These are phyloP conservation scores for Acromyrmex heyeri DNA, from an alignment of 1,140 invertebrate species.

Conservation along the genomic window DNA sequence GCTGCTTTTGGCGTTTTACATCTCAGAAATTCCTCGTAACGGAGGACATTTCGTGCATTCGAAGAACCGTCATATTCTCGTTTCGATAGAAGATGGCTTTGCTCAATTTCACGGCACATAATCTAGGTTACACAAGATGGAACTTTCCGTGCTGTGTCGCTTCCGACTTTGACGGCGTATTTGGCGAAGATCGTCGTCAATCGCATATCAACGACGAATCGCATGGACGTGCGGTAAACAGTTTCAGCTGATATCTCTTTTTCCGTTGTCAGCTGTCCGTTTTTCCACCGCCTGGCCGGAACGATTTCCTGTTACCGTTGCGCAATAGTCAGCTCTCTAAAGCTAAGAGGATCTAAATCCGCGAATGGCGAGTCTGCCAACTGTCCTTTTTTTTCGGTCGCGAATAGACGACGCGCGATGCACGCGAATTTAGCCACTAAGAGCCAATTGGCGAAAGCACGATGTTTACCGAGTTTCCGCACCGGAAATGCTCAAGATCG, in stretches of 20 bases:
- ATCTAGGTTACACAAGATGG: not conserved
- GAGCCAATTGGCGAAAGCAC: constrained; percentile 51
- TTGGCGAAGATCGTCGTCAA: constrained; percentile 7
- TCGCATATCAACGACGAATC: not conserved
- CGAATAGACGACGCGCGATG: constrained; percentile 70
- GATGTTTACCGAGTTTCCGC: constrained; percentile 71
- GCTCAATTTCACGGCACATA: constrained; percentile 43
- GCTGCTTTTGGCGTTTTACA: not conserved
- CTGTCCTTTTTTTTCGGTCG: constrained; percentile 69
- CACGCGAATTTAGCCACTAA: constrained; percentile 67
- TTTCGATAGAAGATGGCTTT: constrained; percentile 22
- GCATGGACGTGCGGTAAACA: constrained; percentile 16
- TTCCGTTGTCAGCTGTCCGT: not conserved
- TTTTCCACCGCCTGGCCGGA: constrained; percentile 6
- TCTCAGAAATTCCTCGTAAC: constrained; percentile 27
- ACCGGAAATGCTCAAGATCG: constrained; percentile 58
- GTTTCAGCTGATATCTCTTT: constrained; percentile 38
- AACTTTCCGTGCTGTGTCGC: constrained; percentile 31
- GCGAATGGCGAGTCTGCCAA: constrained; percentile 70
- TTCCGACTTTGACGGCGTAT: constrained; percentile 44
- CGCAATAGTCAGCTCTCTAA: constrained; percentile 62
- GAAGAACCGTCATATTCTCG: constrained; percentile 40
- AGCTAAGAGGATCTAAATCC: constrained; percentile 73
- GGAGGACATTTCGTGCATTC: constrained; percentile 24
- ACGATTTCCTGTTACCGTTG: constrained; percentile 68